These are phyloP conservation scores for Cheilosia variabilis DNA, from an alignment of 2,888 invertebrate species.

Conservation along the genomic window DNA sequence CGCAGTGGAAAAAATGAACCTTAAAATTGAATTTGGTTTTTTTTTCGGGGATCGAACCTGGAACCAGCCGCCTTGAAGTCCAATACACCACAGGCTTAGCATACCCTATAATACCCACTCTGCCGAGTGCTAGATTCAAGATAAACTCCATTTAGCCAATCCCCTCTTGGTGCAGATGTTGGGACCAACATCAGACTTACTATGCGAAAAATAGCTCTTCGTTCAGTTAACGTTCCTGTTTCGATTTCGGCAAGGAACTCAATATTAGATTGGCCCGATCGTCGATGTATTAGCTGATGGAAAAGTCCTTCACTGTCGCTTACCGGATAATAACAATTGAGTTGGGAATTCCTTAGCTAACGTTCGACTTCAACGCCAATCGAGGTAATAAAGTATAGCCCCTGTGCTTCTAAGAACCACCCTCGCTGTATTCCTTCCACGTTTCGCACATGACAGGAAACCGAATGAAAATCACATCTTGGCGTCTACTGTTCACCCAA, in stretches of 20 bases:
- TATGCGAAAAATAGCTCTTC: too few species aligned
- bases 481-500: not conserved
- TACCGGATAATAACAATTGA: conserved; percentile 52
- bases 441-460: conserved; percentile 9
- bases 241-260: not conserved
- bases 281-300: conserved; percentile 11
- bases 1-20: too few species aligned
- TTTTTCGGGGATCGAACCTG: too few species aligned
- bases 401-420: conserved; percentile 11
- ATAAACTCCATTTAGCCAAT: too few species aligned
- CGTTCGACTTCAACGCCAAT: conserved; percentile 40
- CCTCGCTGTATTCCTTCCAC: conserved; percentile 55
- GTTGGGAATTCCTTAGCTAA: not conserved
- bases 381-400: conserved; percentile 54
- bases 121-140: too few species aligned
- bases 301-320: conserved; percentile 23
- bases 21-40: too few species aligned
- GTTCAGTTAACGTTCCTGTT: not conserved
- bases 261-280: not conserved
- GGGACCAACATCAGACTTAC: too few species aligned
- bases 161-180: too few species aligned
- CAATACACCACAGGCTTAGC: too few species aligned
- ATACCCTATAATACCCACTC: too few species aligned
- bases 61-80: too few species aligned
- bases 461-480: conserved; percentile 49